phyloP scores from a whole-genome alignment of 1,140 invertebrate species.

The Rhyzopertha dominica region DNA sequence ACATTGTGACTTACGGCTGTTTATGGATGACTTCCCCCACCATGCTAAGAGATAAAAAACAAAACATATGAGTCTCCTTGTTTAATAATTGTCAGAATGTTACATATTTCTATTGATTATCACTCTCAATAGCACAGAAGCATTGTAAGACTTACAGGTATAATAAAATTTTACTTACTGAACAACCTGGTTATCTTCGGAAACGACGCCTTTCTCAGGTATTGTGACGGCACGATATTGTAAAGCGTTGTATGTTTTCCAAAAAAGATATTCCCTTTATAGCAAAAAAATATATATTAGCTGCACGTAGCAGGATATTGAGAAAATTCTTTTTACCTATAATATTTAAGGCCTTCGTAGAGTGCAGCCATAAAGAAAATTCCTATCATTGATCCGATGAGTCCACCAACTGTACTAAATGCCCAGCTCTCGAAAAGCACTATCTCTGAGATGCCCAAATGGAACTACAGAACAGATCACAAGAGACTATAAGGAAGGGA shows the following conservation, averaged over 20 bases:
- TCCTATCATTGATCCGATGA: constrained; percentile 78
- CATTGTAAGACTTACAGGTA: constrained; percentile 23
- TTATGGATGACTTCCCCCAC: constrained; percentile 68
- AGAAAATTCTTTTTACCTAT: constrained; percentile 51
- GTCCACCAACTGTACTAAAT: constrained; percentile 62
- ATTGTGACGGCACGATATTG: constrained; percentile 67
- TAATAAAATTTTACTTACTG: constrained; percentile 57
- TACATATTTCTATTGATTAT: too few species aligned
- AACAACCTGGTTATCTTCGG: constrained; percentile 63
- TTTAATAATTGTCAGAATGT: too few species aligned
- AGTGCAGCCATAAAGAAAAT: constrained; percentile 80
- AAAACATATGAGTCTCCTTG: constrained; percentile 4
- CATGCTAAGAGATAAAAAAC: constrained; percentile 46
- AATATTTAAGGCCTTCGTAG: constrained; percentile 91
- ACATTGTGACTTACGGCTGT: constrained; percentile 59
- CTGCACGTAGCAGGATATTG: not conserved
- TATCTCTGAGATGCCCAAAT: constrained; percentile 66
- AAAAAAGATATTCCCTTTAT: constrained; percentile 70
- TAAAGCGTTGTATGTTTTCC: constrained; percentile 70
- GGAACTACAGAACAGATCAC: constrained; percentile 66
- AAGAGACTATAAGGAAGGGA: too few species aligned
- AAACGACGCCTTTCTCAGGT: constrained; percentile 61
- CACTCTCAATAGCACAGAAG: not conserved
- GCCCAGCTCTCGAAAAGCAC: constrained; percentile 78
- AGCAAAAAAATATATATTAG: constrained; percentile 18